A percentile compares a stretch with the other conserved stretches of the same genome.
These are phyloP conservation scores for Cetoscarus ocellatus DNA, from an alignment of 2,797 vertebrate genomes.

Conservation along the genomic window DNA sequence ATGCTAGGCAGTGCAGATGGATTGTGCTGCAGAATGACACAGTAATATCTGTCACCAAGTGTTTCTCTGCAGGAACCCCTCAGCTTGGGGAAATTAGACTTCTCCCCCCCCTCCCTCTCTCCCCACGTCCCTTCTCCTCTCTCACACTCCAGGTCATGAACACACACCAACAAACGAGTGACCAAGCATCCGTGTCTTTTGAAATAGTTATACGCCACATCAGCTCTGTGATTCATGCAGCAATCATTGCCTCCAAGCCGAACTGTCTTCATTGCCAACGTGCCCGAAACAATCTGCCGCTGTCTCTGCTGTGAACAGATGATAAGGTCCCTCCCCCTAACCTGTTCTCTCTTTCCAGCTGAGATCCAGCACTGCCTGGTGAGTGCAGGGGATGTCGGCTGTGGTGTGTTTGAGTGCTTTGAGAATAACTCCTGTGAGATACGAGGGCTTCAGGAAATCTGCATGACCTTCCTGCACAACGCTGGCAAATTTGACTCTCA, in stretches of 20 bases:
- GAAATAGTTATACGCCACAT: constrained; percentile 50
- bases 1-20: constrained; percentile 74
- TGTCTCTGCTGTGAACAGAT: constrained; percentile 61
- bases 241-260: constrained; percentile 40
- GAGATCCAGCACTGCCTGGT: constrained; percentile 99
- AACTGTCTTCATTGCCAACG: constrained; percentile 36
- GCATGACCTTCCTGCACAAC: constrained; percentile 99
- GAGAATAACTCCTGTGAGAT: constrained; percentile 99
- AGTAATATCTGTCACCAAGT: constrained; percentile 74
- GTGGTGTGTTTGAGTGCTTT: constrained; percentile 98
- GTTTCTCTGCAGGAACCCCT: constrained; percentile 69
- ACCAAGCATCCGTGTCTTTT: constrained; percentile 38
- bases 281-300: constrained; percentile 47
- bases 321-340: constrained; percentile 66
- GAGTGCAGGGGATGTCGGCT: constrained; percentile 97
- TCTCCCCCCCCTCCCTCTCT: neutral
- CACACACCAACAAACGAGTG: constrained; percentile 18
- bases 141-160: constrained; percentile 46
- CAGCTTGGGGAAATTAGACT: constrained; percentile 59
- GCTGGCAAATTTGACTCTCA: constrained; percentile 99
- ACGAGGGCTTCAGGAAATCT: constrained; percentile 97
- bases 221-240: constrained; percentile 49
- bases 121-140: constrained; percentile 29
- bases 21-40: constrained; percentile 81
- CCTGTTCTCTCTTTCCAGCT: constrained; percentile 83